phyloP scores from a whole-genome alignment of 2,888 invertebrate species.

The Cremastinae sp. region DNA sequence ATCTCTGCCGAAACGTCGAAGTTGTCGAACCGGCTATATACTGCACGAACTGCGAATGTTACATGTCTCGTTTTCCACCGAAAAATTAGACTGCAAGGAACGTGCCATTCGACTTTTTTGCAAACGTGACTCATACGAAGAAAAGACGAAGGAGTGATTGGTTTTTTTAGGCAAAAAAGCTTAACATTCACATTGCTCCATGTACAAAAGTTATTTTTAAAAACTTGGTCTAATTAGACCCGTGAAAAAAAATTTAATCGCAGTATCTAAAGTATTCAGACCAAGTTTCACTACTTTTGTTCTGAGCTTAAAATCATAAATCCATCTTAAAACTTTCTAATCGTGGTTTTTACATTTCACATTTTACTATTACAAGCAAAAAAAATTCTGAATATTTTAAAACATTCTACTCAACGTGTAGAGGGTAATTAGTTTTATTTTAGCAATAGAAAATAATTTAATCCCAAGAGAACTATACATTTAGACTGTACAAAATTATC shows the following conservation, averaged over 20 bases:
- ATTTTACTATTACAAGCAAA: too few relatives aligned
- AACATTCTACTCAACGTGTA: too few relatives aligned
- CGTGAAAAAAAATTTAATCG: too few relatives aligned
- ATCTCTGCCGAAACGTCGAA: constrained; percentile 85
- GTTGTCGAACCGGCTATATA: constrained; percentile 90
- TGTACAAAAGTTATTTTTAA: constrained; percentile 46
- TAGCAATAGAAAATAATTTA: too few relatives aligned
- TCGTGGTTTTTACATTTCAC: too few relatives aligned
- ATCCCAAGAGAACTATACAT: neutral
- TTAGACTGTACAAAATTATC: constrained; percentile 10
- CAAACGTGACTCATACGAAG: neutral
- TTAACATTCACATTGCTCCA: constrained; percentile 17
- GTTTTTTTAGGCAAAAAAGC: constrained; percentile 20
- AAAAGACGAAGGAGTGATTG: constrained; percentile 39
- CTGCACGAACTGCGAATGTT: constrained; percentile 95
- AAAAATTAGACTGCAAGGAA: constrained; percentile 79
- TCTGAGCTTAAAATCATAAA: too few relatives aligned
- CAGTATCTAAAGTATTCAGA: too few relatives aligned
- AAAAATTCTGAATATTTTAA: too few relatives aligned
- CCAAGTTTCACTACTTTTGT: too few relatives aligned
- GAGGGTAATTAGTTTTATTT: too few relatives aligned
- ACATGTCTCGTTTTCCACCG: constrained; percentile 92
- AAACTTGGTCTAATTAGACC: neutral
- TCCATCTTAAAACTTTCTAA: too few relatives aligned
- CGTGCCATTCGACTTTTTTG: constrained; percentile 57